phyloP scores from a whole-genome alignment of 2,113 vertebrate species.

The Macaca nemestrina region DNA sequence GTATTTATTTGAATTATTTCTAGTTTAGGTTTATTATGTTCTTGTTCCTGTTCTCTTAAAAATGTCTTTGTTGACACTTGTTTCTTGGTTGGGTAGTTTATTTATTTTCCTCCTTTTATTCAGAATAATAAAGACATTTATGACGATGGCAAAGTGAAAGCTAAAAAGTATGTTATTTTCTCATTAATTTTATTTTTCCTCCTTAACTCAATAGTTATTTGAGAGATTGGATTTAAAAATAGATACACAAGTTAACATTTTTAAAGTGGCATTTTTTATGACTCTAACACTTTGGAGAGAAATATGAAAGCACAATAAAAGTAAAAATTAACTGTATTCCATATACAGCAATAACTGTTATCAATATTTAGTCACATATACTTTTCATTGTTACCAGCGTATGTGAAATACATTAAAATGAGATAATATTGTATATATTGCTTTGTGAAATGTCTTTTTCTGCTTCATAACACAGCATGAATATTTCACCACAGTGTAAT shows the following conservation, averaged over 20 bases:
- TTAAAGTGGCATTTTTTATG: background rate
- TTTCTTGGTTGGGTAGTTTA: background rate
- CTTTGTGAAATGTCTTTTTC: background rate
- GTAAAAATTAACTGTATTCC: background rate
- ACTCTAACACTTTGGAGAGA: background rate
- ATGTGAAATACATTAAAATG: background rate
- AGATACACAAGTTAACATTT: background rate
- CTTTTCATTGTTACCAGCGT: background rate
- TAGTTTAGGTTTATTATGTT: background rate
- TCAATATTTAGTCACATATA: background rate
- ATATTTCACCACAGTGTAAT: background rate
- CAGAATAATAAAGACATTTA: background rate
- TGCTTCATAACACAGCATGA: background rate
- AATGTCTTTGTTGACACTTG: background rate
- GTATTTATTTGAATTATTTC: background rate
- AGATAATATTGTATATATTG: background rate
- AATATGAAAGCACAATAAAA: background rate
- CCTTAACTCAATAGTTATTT: background rate
- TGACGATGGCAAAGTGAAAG: background rate
- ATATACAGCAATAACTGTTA: background rate
- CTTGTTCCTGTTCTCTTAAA: background rate
- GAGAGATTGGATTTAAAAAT: background rate
- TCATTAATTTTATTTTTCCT: background rate
- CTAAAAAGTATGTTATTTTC: background rate
- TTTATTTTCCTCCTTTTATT: background rate